A percentile compares a stretch with the other conserved stretches of the same genome.
Evolutionary conservation across 2,797 vertebrate genomes (phyloP).

Genomic region (Luscinia luscinia): DNA sequence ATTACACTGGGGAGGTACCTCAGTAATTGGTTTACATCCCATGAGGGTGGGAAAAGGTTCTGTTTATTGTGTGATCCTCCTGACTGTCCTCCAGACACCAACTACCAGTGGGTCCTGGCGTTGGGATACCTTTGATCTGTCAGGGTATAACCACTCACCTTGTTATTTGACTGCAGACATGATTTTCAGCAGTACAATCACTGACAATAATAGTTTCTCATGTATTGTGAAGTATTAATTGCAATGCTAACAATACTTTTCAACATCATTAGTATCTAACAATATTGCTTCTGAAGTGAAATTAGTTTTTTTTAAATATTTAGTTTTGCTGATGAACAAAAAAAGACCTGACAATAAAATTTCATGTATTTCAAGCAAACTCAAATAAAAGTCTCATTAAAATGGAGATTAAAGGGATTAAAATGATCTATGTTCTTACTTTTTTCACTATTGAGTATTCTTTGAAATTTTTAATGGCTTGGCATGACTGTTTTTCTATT

Average conservation of each 20-base stretch:
- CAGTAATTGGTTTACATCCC: fast-evolving
- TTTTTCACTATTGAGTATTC: background rate
- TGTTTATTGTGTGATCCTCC: background rate
- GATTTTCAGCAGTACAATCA: background rate
- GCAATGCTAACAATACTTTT: background rate
- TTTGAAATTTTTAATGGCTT: background rate
- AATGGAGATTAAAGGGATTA: background rate
- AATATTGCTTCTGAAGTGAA: background rate
- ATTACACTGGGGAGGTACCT: background rate
- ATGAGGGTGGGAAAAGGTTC: background rate
- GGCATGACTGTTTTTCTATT: background rate
- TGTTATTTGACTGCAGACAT: background rate
- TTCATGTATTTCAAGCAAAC: background rate
- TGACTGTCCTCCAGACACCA: background rate
- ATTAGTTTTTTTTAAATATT: fast-evolving
- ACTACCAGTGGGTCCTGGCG: background rate
- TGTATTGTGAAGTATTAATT: background rate
- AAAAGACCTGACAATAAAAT: background rate
- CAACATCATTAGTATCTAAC: background rate
- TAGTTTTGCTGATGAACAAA: background rate
- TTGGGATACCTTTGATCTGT: background rate
- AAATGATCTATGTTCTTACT: background rate
- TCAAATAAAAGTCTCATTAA: background rate
- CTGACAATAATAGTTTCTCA: background rate
- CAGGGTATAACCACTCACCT: background rate